Base-by-base conservation (phyloP, 2,113 vertebrate genomes). In the Microtus ochrogaster region DNA sequence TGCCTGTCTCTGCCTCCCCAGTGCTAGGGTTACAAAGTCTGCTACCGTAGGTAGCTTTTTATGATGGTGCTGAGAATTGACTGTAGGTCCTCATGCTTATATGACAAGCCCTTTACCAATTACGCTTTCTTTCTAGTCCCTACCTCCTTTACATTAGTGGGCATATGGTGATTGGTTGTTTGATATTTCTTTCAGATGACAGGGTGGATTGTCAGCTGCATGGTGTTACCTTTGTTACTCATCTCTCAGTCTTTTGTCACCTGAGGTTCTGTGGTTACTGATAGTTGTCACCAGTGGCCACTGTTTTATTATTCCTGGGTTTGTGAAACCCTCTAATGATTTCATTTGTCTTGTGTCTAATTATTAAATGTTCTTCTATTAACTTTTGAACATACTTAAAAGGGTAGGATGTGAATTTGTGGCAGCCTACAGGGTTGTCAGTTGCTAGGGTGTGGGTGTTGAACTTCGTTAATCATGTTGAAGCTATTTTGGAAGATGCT, bases 151-250 rank as follows among this genome's bases (percentile, higher is more conserved):
- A 58, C 19, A 21, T 58, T 58, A 58, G 58, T 58, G 58, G 58
- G 58, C 58, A 58, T 58, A 58, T 58, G 5, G 55, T 58, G 55
- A 1, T 58, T 58, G 55, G 55, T 58, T 58, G 55, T 19, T 58
- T 58, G 55, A 19, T 58, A 5, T 58, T 19, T 58, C 21, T 58
- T 21, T 58, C 55, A 58, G 55, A 58, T 58, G 19, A 58, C 55
- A 58, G 55, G 55, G 55, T 58, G 55, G 19, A 6, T 58, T 58
- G 55, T 58, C 19, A 58, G 55, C 55, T 58, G 55, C 19, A 58
- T 0, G 19, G 5, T 63, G 0, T 39, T 58, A 13, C 24, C 33
- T 70, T 47, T 7, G 0, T 86, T 47, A 1, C 21, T 39, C 7
- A 33, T 68, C 66, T 68, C 66, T 82, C 39, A 55, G 11, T 58